phyloP scores from a whole-genome alignment of 2,888 invertebrate genomes.

The Ophion obscuratus region DNA sequence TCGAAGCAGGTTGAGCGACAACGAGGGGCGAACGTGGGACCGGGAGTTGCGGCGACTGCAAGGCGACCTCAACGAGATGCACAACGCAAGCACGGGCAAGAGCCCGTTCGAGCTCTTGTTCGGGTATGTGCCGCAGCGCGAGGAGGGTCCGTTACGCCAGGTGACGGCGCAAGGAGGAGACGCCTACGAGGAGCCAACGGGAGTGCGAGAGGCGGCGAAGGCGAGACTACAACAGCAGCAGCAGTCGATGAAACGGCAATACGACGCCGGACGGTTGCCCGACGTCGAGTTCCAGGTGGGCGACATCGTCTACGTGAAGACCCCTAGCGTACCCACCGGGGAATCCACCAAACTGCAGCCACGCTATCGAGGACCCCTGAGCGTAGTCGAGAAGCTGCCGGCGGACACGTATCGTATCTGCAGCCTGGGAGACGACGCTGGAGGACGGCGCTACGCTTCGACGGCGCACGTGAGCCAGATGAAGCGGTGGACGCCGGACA shows the following conservation, averaged over 20 bases:
- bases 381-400: not conserved
- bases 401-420: not conserved
- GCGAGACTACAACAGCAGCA: not conserved
- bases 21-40: conserved; percentile 27
- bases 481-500: not conserved
- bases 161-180: not conserved
- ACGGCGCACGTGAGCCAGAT: not conserved
- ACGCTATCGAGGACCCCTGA: not conserved
- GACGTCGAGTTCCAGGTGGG: not conserved
- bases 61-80: conserved; percentile 59
- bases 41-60: conserved; percentile 40
- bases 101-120: conserved; percentile 64
- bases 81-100: conserved; percentile 61
- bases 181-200: not conserved
- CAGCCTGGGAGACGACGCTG: not conserved
- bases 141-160: conserved; percentile 1
- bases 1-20: conserved; percentile 8
- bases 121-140: conserved; percentile 41
- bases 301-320: not conserved
- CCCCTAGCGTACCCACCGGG: not conserved
- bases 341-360: not conserved
- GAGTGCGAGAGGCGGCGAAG: not conserved
- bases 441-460: not conserved
- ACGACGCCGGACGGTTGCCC: not conserved
- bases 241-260: not conserved